Evolutionary conservation across 2,797 vertebrate species (phyloP), one percentile per base, ranked within the genome.

Genomic region (Myripristis murdjan): DNA sequence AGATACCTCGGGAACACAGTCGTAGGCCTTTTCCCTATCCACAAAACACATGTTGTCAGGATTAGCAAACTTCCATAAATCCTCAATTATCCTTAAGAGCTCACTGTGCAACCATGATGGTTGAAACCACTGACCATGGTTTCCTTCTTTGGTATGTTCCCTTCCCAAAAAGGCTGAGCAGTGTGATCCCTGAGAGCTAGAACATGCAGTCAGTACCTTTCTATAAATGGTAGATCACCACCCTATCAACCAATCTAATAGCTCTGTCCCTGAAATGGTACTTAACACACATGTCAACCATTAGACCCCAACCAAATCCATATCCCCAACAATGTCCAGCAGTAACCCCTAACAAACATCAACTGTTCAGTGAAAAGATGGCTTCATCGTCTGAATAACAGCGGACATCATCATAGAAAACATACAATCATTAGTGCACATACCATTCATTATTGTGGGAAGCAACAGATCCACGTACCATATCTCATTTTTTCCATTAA

Each of bases 221-320:
- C 56, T 49, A 78, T 60, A 11, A 59, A 56, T 53, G 56, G 75
- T 31, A 55, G 53, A 55, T 70, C 47, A 76, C 58, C 48, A 57
- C 47, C 48, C 58, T 39, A 33, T 67, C 81, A 70, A 44, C 31
- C 2, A 20, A 75, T 65, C 62, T 24, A 63, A 54, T 35, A 33
- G 71, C 85, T 58, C 64, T 37, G 46, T 52, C 67, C 55, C 51
- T 70, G 68, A 80, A 64, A 46, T 79, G 81, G 77, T 70, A 73
- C 26, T 28, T 28, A 28, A 5, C 26, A n/a, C n/a, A n/a, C n/a
- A n/a, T n/a, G n/a, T n/a, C n/a, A n/a, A n/a, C n/a, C n/a, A n/a
- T n/a, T n/a, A n/a, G n/a, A n/a, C n/a, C n/a, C n/a, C n/a, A n/a
- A n/a, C n/a, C n/a, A n/a, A n/a, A n/a, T n/a, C n/a, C n/a, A n/a